Percentiles rank a stretch among this genome's conserved stretches.
phyloP scores from a whole-genome alignment of 1,140 invertebrate genomes.

The Onthophagus taurus region DNA sequence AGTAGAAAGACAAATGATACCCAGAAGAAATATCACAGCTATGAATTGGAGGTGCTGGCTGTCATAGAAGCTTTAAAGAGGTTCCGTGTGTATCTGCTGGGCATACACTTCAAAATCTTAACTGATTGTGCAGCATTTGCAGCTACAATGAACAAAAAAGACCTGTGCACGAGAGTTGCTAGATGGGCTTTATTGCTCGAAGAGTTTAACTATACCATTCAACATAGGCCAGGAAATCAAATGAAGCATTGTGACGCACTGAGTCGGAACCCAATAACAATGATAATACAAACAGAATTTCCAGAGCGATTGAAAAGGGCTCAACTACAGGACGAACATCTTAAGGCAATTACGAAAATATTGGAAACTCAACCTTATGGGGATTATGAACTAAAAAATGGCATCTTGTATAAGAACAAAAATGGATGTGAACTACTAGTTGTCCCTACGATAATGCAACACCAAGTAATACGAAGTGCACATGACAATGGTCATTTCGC shows the following conservation, averaged over 20 bases:
- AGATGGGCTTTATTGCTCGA: slow-evolving; percentile 23
- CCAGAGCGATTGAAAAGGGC: slow-evolving; percentile 12
- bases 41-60: slow-evolving; percentile 7
- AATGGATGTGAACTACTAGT: slow-evolving; percentile 17
- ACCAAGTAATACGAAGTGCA: slow-evolving; percentile 18
- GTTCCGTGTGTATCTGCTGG: slow-evolving; percentile 10
- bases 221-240: slow-evolving; percentile 17
- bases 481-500: slow-evolving; percentile 13
- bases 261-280: slow-evolving; percentile 18
- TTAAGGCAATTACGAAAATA: slow-evolving; percentile 20
- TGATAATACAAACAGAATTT: background rate
- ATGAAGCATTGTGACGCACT: slow-evolving; percentile 24
- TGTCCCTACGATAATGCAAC: slow-evolving; percentile 18
- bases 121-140: slow-evolving; percentile 10
- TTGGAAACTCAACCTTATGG: slow-evolving; percentile 15
- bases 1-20: slow-evolving; percentile 32
- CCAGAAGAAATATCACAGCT: slow-evolving; percentile 8
- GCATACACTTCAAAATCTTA: slow-evolving; percentile 10
- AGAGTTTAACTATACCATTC: slow-evolving; percentile 20
- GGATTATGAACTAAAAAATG: slow-evolving; percentile 2
- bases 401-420: slow-evolving; percentile 1
- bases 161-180: slow-evolving; percentile 30
- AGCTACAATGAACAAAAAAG: slow-evolving; percentile 28
- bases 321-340: slow-evolving; percentile 20
- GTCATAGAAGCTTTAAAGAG: slow-evolving; percentile 8